Evolutionary conservation across 2,113 vertebrate species (phyloP), one percentile per base, ranked within the genome.

Genomic region (Charina bottae): DNA sequence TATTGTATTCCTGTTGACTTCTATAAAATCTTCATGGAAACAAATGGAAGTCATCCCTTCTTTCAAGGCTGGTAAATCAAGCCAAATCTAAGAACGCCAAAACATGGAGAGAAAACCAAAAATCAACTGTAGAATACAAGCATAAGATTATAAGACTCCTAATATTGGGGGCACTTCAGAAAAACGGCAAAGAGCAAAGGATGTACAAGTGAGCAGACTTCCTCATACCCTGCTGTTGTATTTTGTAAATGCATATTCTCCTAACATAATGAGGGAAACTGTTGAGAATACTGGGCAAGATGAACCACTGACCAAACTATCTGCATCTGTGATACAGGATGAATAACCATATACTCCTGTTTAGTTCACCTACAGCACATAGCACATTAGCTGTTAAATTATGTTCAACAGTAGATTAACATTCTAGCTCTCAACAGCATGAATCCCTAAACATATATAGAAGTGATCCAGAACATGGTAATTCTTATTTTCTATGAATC

Each of bases 401-500:
- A 85, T 42, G 8, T 86, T 86, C 54, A 87, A 87, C 3, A 72
- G 37, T 19, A 87, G 49, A 33, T 33, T 13, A 55, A 85, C 54
- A 64, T 11, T 46, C 49, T 26, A 46, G 53, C 1, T 46, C 53
- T 37, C 72, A n/a, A 24, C 33, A 78, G 10, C 84, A n/a, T 54
- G n/a, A 87, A 78, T 26, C 54, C 54, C 11, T 58, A 78, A 68
- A 28, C 2, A 87, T 56, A 87, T 85, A 11, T 9, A 49, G 19
- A 49, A 87, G 49, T 92, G 64, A 78, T 88, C 68, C 64, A 88
- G 37, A 58, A 46, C 11, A n/a, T 91, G 62, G 5, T 88, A 78
- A 53, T 58, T 88, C 83, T 55, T 91, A 68, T 68, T 60, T 91
- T 68, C 59, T 26, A 17, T 59, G 72, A 90, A n/a, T 88, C 42